These are phyloP conservation scores for Apostichopus californicus DNA, from an alignment of 35 echinoderm and acorn worm genomes.

Conservation along the genomic window DNA sequence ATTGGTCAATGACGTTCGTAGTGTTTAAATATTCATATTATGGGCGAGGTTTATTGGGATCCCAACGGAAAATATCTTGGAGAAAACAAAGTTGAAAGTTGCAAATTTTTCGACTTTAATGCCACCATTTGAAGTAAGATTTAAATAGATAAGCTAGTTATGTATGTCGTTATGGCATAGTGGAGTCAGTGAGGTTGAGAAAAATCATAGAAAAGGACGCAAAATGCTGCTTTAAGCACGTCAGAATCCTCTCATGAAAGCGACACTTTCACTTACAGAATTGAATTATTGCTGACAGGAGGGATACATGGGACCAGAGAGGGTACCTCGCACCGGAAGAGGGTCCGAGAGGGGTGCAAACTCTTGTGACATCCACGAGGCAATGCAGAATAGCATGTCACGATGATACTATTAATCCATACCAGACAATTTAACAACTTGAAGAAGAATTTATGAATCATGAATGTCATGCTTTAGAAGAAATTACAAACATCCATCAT, in stretches of 20 bases:
- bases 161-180: too few species aligned
- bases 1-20: too few species aligned
- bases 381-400: not conserved
- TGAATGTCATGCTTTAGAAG: not conserved
- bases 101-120: too few species aligned
- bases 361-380: not conserved
- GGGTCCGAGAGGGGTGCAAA: not conserved
- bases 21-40: too few species aligned
- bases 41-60: too few species aligned
- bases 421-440: not conserved
- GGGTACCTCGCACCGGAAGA: not conserved
- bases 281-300: not conserved
- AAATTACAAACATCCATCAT: not conserved
- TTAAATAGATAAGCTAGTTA: too few species aligned
- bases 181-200: too few species aligned
- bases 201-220: too few species aligned
- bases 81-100: too few species aligned
- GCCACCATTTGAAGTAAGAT: too few species aligned
- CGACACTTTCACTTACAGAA: not conserved
- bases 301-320: not conserved
- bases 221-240: not conserved
- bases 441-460: not conserved
- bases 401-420: too few species aligned
- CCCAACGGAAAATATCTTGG: too few species aligned
- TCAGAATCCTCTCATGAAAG: not conserved